Percentiles rank a stretch among this genome's conserved stretches.
Conservation (phyloP, 2,797 vertebrate species). For the Xiphophorus birchmanni region DNA sequence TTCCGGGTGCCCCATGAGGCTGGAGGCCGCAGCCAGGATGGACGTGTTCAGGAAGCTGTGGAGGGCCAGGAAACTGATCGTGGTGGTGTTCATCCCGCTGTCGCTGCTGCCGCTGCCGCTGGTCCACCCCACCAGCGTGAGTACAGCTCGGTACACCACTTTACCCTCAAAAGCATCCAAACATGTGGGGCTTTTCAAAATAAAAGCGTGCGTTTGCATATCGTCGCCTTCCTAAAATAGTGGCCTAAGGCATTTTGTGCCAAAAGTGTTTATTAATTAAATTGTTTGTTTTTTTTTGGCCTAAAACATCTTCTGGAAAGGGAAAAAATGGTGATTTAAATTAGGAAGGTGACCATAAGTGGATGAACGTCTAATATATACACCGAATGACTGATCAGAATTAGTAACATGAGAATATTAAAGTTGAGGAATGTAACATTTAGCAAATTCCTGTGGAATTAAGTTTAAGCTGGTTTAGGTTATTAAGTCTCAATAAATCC, state of each 20-base stretch:
- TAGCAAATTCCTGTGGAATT: not conserved
- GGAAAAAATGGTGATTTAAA: no score
- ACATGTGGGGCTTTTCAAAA: not conserved
- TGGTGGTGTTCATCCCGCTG: conserved; percentile 90
- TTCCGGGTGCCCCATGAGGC: conserved; percentile 75
- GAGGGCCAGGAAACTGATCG: conserved; percentile 88
- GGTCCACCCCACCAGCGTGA: conserved; percentile 92
- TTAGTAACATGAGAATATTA: not conserved
- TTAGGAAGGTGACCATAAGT: no score
- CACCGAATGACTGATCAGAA: not conserved
- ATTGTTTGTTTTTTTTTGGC: no score
- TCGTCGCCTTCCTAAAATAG: no score
- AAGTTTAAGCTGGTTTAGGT: not conserved
- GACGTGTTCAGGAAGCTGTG: conserved; percentile 87
- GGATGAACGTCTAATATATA: no score
- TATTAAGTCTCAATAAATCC: conserved; percentile 2
- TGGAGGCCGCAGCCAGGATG: conserved; percentile 85
- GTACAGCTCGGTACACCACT: conserved; percentile 65
- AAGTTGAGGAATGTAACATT: not conserved
- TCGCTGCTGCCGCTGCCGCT: conserved; percentile 92
- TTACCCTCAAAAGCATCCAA: not conserved
- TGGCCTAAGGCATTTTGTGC: no score
- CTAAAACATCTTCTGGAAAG: no score
- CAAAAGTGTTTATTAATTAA: no score
- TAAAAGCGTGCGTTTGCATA: not conserved